Evolutionary conservation across 2,888 invertebrate species (phyloP).

Genomic region (Prenolepis imparis): DNA sequence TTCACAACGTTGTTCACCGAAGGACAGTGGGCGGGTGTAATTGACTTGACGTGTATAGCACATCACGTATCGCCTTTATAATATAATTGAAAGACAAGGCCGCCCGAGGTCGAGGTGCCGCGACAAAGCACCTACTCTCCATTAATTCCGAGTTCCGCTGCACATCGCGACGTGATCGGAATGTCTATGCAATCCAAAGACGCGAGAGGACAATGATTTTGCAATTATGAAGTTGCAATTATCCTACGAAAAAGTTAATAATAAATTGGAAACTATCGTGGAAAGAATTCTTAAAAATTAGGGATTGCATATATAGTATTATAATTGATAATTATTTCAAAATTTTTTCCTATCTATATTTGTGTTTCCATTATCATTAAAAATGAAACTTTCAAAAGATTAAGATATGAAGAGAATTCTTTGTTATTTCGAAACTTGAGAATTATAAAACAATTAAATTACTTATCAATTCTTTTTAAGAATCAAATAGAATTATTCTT

Average conservation of each 20-base stretch:
- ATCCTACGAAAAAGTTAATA: not conserved
- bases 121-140: slow-evolving; percentile 46
- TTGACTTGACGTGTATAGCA: slow-evolving; percentile 33
- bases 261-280: not conserved
- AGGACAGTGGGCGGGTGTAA: slow-evolving; percentile 53
- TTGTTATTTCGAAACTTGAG: not conserved
- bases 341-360: not conserved
- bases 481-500: not conserved
- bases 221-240: not conserved
- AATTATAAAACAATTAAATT: not conserved
- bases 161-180: slow-evolving; percentile 39
- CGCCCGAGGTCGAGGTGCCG: slow-evolving; percentile 49
- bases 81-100: slow-evolving; percentile 58
- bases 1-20: slow-evolving; percentile 17
- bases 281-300: slow-evolving; percentile 24
- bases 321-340: not conserved
- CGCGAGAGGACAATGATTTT: not conserved
- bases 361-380: slow-evolving; percentile 1
- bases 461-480: not conserved
- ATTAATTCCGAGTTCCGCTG: slow-evolving; percentile 52
- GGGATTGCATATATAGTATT: not conserved
- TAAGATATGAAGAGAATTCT: not conserved
- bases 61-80: slow-evolving; percentile 19
- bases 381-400: not conserved
- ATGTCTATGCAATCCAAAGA: not conserved